Percentiles rank a stretch among this genome's conserved stretches.
Evolutionary conservation across 2,888 invertebrate species (phyloP).

Genomic region (Andrena minutula): DNA sequence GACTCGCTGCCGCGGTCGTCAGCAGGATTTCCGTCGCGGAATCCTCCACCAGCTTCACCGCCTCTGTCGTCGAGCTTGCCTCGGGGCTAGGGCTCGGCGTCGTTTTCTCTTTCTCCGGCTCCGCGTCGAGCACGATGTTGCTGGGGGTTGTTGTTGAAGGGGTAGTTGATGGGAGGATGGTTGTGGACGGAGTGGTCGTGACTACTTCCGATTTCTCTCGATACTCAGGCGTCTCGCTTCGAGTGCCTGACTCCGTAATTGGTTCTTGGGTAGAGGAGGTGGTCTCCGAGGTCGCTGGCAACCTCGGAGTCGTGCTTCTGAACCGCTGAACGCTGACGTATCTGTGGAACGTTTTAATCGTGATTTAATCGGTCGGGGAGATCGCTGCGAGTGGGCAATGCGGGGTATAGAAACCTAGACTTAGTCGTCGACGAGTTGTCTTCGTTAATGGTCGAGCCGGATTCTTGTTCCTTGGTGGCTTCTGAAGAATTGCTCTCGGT

Average conservation of each 20-base stretch:
- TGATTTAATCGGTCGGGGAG: neutral
- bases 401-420: constrained; percentile 74
- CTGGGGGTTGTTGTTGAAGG: constrained; percentile 15
- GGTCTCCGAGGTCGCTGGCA: constrained; percentile 28
- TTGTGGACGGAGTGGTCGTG: neutral
- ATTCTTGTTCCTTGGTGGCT: constrained; percentile 14
- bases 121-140: neutral
- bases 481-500: constrained; percentile 24
- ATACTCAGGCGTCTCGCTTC: neutral
- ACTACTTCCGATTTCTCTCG: neutral
- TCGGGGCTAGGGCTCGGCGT: neutral
- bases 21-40: constrained; percentile 79
- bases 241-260: constrained; percentile 18
- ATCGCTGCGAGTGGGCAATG: neutral
- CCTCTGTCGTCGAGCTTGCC: constrained; percentile 56
- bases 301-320: constrained; percentile 78
- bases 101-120: constrained; percentile 2
- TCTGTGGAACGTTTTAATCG: constrained; percentile 69
- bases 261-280: constrained; percentile 8
- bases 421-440: constrained; percentile 71
- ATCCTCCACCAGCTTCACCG: constrained; percentile 77
- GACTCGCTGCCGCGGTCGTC: constrained; percentile 72
- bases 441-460: constrained; percentile 30
- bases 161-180: neutral
- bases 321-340: constrained; percentile 84